Conservation (phyloP, 2,888 invertebrate species). For the Leucania comma region DNA sequence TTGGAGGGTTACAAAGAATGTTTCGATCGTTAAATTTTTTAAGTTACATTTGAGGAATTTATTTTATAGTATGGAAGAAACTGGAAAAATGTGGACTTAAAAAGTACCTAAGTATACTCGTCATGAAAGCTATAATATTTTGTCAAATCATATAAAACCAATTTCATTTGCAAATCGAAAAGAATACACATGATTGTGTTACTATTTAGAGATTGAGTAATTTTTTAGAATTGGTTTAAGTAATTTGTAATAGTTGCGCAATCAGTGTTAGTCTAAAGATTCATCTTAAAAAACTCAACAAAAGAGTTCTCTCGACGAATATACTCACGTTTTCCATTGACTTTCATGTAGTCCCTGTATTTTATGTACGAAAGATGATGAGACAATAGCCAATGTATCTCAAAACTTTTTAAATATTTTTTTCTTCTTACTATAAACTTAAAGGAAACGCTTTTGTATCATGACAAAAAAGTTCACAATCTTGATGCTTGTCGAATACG, state of each 20-base stretch:
- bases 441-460: neutral
- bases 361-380: slow-evolving; percentile 81
- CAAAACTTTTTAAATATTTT: slow-evolving; percentile 52
- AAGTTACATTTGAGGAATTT: neutral
- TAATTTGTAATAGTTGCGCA: neutral
- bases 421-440: neutral
- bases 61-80: neutral
- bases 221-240: neutral
- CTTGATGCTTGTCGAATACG: neutral
- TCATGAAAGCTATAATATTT: too few species aligned
- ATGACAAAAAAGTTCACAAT: neutral
- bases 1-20: slow-evolving; percentile 2
- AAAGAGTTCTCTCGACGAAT: slow-evolving; percentile 65
- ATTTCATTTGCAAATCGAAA: too few species aligned
- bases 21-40: neutral
- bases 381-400: slow-evolving; percentile 78
- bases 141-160: too few species aligned
- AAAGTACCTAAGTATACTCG: too few species aligned
- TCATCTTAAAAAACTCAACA: neutral
- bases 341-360: slow-evolving; percentile 80
- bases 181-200: too few species aligned
- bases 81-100: neutral
- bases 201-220: too few species aligned
- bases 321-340: slow-evolving; percentile 89
- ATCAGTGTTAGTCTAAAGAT: neutral